Conservation (phyloP, 2,888 invertebrate genomes). For the Heliconius sara region DNA sequence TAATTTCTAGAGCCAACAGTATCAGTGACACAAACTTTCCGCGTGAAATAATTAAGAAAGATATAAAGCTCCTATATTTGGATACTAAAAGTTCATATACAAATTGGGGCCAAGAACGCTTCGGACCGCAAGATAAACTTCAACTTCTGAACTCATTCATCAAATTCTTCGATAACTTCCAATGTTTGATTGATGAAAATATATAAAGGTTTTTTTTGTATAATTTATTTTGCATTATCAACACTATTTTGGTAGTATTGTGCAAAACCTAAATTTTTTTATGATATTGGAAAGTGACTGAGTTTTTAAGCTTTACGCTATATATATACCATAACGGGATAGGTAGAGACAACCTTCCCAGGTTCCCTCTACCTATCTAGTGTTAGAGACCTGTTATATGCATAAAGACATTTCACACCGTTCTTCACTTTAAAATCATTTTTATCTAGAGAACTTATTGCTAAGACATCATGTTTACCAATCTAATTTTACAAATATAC, state of each 20-base stretch:
- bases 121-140: slow-evolving; percentile 19
- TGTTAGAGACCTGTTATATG: too few relatives aligned
- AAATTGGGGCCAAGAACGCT: slow-evolving; percentile 19
- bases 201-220: not conserved
- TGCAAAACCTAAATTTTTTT: not conserved
- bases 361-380: too few relatives aligned
- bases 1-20: slow-evolving; percentile 2
- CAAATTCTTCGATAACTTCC: slow-evolving; percentile 16
- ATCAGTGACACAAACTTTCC: slow-evolving; percentile 4
- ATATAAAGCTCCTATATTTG: slow-evolving; percentile 6
- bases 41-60: slow-evolving; percentile 4
- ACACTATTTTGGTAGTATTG: not conserved
- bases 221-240: not conserved
- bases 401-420: too few relatives aligned
- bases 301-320: too few relatives aligned
- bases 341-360: too few relatives aligned
- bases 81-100: slow-evolving; percentile 17
- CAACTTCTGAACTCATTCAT: slow-evolving; percentile 24
- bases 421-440: too few relatives aligned
- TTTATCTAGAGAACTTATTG: not conserved
- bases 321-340: too few relatives aligned
- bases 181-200: slow-evolving; percentile 20
- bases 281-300: not conserved
- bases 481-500: not conserved
- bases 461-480: not conserved